Evolutionary conservation across 2,797 vertebrate genomes (phyloP), one percentile per base, ranked within the genome.

Genomic region (Cacajao melanocephalus): DNA sequence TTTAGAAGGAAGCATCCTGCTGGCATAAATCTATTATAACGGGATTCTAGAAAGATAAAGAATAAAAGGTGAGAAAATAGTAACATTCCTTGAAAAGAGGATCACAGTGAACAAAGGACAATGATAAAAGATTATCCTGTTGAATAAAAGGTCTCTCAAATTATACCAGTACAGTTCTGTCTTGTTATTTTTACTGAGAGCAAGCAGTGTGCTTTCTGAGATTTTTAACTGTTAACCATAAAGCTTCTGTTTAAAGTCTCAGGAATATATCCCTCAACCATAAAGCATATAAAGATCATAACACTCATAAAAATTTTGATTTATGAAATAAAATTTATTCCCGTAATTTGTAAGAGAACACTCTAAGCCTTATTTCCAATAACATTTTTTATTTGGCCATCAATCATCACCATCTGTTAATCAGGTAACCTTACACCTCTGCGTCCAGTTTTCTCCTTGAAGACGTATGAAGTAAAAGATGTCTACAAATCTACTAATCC

Each of bases 221-320:
- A 50, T 70, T 50, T 70, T 93, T 95, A 82, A 82, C 64, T 41
- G 13, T 57, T 58, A 61, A 11, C 55, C 48, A 82, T 64, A 50
- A 84, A 84, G 61, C 26, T 96, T 88, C 90, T 79, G 8, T 84
- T 94, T 84, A 93, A 97, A 92, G 24, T 55, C 44, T 67, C 81
- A 88, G 57, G 72, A 93, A 50, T 85, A 46, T 36, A 85, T 52
- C 26, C 46, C 84, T 92, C 39, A 92, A 84, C 36, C 61, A 70
- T 36, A 90, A 96, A 88, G 58, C 61, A 80, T 41, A 36, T 46
- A 90, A 70, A 85, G 9, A 88, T 76, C 89, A 90, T 55, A 90
- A 78, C 67, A n/a, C 52, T 72, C 57, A 89, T 92, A 84, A 89
- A 82, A 76, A 8, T 14, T 72, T 93, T 46, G 46, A 79, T 85